Conservation (phyloP, 1,140 invertebrate genomes). For the Geopemphigus sp. region DNA sequence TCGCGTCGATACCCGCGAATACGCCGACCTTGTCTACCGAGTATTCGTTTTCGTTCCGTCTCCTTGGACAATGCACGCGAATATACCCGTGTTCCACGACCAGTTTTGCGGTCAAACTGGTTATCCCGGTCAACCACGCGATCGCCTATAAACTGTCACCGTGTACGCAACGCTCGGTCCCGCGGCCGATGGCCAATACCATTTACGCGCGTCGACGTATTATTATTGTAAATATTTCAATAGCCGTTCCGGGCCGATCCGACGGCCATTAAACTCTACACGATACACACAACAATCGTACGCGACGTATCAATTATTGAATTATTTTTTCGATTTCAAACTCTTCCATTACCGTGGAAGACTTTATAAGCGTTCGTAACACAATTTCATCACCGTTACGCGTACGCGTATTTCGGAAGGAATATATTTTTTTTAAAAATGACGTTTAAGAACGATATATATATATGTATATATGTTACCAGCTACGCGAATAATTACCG, state of each 20-base stretch:
- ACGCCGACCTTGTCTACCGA: too few species aligned
- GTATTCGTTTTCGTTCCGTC: not conserved
- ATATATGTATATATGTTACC: too few species aligned
- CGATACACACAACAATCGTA: too few species aligned
- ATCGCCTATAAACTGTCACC: slow-evolving; percentile 21
- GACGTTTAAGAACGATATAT: too few species aligned
- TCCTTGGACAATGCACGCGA: slow-evolving; percentile 5
- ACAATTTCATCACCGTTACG: too few species aligned
- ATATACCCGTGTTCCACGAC: slow-evolving; percentile 14
- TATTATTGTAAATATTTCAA: not conserved
- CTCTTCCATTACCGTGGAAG: too few species aligned
- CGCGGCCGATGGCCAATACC: not conserved
- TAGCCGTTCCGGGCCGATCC: not conserved
- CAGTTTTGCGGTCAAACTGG: slow-evolving; percentile 20
- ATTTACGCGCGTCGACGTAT: not conserved
- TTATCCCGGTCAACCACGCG: slow-evolving; percentile 17
- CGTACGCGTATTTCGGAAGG: too few species aligned
- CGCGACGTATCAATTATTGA: not conserved
- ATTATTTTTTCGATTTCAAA: too few species aligned
- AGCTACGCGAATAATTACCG: too few species aligned
- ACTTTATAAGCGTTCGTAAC: too few species aligned
- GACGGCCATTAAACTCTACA: not conserved
- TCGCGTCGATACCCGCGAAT: not conserved
- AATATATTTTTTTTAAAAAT: too few species aligned
- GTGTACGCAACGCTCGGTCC: too few species aligned